phyloP scores from a whole-genome alignment of 1,140 invertebrate genomes.

The Triops cancriformis region DNA sequence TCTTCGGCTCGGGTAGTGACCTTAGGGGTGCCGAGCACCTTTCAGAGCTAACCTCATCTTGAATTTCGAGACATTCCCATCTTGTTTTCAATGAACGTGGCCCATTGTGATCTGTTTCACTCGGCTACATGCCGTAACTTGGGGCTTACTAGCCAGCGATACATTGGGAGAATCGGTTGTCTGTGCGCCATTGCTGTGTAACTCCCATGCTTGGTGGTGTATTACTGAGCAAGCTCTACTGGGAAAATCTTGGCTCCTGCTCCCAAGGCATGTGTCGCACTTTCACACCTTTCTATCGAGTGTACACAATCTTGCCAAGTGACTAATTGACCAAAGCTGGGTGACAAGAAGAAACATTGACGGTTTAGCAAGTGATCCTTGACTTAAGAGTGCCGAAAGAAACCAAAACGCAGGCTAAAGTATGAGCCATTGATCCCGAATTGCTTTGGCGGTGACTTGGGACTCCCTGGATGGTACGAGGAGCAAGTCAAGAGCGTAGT shows the following conservation, averaged over 20 bases:
- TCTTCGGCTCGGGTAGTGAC: neutral
- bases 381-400: neutral
- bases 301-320: neutral
- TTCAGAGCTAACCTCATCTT: neutral
- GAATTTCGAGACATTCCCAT: neutral
- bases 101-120: neutral
- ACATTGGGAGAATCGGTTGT: neutral
- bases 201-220: neutral
- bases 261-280: neutral
- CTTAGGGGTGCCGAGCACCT: neutral
- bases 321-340: neutral
- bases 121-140: neutral
- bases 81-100: neutral
- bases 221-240: neutral
- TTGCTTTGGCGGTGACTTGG: conserved; percentile 3
- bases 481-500: neutral
- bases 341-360: neutral
- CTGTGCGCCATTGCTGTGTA: neutral
- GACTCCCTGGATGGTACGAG: neutral
- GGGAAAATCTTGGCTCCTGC: neutral
- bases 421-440: neutral
- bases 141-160: neutral
- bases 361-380: neutral
- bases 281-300: neutral
- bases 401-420: neutral